Evolutionary conservation across 2,888 invertebrate species (phyloP), one percentile per base, ranked within the genome.

Genomic region (Odontothrips loti): DNA sequence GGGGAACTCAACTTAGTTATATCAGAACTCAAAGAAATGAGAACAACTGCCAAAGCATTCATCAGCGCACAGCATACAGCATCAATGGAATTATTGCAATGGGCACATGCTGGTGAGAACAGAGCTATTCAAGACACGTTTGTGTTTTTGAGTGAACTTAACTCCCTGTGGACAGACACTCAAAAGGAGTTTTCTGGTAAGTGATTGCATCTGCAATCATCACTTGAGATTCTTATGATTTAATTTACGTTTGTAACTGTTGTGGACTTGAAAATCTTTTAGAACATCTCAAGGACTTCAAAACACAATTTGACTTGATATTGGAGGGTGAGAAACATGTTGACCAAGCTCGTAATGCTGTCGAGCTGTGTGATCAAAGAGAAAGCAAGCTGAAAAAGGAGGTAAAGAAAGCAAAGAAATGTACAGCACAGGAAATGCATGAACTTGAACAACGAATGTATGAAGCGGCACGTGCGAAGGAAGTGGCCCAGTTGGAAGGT

Each of bases 401-500:
- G 82, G 83, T 88, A 34, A 88, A 87, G 82, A 88, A 87, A 84
- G 87, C 87, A 51, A 87, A 87, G 85, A 88, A 87, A 85, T 86
- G 86, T 17, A 85, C 86, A 68, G 84, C 85, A 47, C 87, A 87
- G 82, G 89, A 89, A 84, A 86, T 88, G 27, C 86, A 86, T 47
- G 85, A 86, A 47, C 83, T 89, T 63, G 88, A 89, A 84, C 86
- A 87, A 27, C 87, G 88, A 84, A 84, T 89, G 29, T 85, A 86
- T 12, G 88, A 89, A 84, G 88, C 89, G 20, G 88, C 88, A 84
- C 85, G 87, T 83, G 87, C 88, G 29, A 88, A 87, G 81, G 88
- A 88, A 83, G 83, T 88, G 63, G 89, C 89, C 63, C 88, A 89
- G 84, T 82, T 87, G 63, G 90, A 89, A 88, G 88, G 89, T 89